phyloP scores from a whole-genome alignment of 2,113 vertebrate genomes.

The Crypturellus undulatus region DNA sequence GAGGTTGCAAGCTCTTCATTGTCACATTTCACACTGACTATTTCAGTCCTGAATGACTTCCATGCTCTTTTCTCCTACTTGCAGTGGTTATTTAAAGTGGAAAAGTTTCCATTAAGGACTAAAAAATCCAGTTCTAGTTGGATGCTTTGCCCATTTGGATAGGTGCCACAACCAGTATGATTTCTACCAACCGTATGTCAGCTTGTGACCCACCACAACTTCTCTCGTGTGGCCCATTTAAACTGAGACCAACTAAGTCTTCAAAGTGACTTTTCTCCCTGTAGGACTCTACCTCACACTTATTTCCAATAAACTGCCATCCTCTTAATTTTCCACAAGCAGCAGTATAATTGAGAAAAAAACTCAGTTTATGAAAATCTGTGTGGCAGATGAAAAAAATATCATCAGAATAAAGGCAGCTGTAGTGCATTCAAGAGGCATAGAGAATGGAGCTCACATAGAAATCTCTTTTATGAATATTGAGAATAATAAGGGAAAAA shows the following conservation, averaged over 20 bases:
- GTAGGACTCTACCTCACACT: conserved; percentile 26
- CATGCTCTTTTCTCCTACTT: conserved; percentile 22
- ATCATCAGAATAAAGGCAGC: background rate
- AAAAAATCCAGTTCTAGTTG: conserved; percentile 4
- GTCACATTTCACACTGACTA: background rate
- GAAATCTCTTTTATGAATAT: background rate
- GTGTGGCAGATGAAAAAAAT: conserved; percentile 40
- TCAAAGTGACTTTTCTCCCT: conserved; percentile 44
- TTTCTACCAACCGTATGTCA: conserved; percentile 49
- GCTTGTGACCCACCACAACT: conserved; percentile 50
- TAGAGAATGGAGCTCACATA: background rate
- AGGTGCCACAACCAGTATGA: conserved; percentile 21
- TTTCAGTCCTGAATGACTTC: background rate
- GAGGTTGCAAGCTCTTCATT: background rate
- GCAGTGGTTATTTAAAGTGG: conserved; percentile 50
- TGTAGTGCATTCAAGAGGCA: background rate
- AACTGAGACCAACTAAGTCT: background rate
- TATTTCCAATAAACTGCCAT: conserved; percentile 47
- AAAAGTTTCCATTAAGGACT: conserved; percentile 44
- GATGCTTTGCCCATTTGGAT: conserved; percentile 17
- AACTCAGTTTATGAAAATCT: conserved; percentile 36
- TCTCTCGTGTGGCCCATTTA: conserved; percentile 50
- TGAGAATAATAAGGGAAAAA: background rate
- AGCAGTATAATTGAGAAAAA: conserved; percentile 34
- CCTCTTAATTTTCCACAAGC: conserved; percentile 43